Evolutionary conservation across 2,797 vertebrate genomes (phyloP).

Genomic region (Parambassis ranga): DNA sequence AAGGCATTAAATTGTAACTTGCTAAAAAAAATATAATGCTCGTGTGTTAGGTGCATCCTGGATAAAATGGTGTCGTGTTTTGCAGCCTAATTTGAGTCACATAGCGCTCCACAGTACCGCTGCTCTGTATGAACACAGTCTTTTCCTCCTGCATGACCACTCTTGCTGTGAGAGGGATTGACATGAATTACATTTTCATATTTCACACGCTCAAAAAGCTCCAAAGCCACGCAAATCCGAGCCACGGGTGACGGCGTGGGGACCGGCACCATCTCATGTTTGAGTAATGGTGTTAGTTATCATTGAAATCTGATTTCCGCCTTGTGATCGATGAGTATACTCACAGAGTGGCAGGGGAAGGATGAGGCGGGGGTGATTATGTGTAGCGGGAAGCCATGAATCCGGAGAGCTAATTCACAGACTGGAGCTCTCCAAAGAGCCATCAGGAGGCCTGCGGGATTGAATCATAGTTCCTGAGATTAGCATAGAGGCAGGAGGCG

Average conservation of each 20-base stretch:
- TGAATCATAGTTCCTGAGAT: slow-evolving; percentile 31
- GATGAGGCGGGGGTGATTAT: slow-evolving; percentile 47
- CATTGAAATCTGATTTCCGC: slow-evolving; percentile 58
- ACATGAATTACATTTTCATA: slow-evolving; percentile 65
- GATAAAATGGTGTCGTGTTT: not conserved
- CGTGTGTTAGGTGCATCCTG: not conserved
- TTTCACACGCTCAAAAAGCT: slow-evolving; percentile 49
- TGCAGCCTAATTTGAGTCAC: not conserved
- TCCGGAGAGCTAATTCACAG: slow-evolving; percentile 44
- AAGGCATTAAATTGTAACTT: too few relatives aligned
- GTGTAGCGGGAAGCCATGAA: slow-evolving; percentile 32
- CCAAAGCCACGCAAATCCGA: slow-evolving; percentile 49
- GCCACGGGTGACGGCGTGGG: slow-evolving; percentile 8
- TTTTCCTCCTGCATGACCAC: slow-evolving; percentile 33
- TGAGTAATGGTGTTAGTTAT: slow-evolving; percentile 69
- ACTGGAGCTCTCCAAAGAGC: slow-evolving; percentile 29
- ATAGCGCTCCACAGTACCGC: not conserved
- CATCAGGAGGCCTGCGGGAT: slow-evolving; percentile 30
- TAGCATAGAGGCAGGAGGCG: slow-evolving; percentile 34
- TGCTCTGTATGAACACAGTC: slow-evolving; percentile 19
- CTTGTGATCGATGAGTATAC: slow-evolving; percentile 55
- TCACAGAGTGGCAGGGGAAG: slow-evolving; percentile 29
- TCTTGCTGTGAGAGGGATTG: slow-evolving; percentile 51
- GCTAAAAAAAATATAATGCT: slow-evolving; percentile 6
- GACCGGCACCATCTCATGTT: slow-evolving; percentile 37